Evolutionary conservation across 2,888 invertebrate genomes (phyloP).

Genomic region (Graphium colonna): DNA sequence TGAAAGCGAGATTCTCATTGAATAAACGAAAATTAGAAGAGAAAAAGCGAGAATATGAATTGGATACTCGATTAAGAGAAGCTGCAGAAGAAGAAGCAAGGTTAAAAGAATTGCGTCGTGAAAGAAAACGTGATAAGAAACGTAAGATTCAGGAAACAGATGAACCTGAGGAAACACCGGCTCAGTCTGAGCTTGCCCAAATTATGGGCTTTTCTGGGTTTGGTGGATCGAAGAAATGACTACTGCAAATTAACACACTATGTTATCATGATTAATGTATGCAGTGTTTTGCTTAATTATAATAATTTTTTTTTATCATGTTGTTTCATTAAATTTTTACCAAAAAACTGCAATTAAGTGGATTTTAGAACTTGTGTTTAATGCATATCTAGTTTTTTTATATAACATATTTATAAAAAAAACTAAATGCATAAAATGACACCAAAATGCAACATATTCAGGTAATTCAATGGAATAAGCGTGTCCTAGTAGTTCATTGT

Average conservation of each 20-base stretch:
- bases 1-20: slow-evolving; percentile 93
- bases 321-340: background rate
- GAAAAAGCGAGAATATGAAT: slow-evolving; percentile 96
- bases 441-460: background rate
- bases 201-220: slow-evolving; percentile 98
- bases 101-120: slow-evolving; percentile 92
- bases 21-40: slow-evolving; percentile 97
- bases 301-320: background rate
- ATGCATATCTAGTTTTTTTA: too few relatives aligned
- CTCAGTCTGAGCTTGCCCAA: slow-evolving; percentile 87
- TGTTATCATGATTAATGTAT: background rate
- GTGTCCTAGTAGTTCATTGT: slow-evolving; percentile 46
- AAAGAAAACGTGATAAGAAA: slow-evolving; percentile 93
- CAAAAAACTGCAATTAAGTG: too few relatives aligned
- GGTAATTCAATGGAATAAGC: background rate
- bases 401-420: too few relatives aligned
- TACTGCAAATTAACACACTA: background rate
- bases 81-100: slow-evolving; percentile 98
- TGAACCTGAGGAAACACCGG: slow-evolving; percentile 67
- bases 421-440: too few relatives aligned
- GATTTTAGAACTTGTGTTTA: too few relatives aligned
- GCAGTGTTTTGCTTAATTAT: background rate
- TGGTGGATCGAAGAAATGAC: slow-evolving; percentile 89
- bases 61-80: slow-evolving; percentile 93
- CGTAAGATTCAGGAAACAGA: slow-evolving; percentile 86